Evolutionary conservation across 2,113 vertebrate genomes (phyloP).

Genomic region (Notiomystis cincta): DNA sequence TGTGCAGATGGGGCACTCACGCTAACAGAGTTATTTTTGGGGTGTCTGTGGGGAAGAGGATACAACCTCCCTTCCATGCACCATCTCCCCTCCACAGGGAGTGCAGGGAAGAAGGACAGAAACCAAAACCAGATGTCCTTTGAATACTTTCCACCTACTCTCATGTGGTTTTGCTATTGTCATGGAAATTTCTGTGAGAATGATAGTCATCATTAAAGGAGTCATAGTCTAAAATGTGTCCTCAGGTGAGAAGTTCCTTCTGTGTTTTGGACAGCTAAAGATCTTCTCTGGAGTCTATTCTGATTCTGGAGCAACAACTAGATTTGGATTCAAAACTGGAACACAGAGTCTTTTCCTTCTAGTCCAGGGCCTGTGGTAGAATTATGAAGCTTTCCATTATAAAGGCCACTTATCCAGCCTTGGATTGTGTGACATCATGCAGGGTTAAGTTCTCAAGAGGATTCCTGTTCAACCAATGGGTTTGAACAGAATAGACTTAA

Average conservation of each 20-base stretch:
- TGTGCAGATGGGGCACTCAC: neutral
- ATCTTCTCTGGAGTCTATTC: neutral
- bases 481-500: neutral
- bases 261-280: neutral
- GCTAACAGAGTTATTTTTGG: slow-evolving; percentile 9
- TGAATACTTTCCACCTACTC: slow-evolving; percentile 22
- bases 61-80: neutral
- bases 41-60: neutral
- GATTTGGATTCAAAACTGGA: neutral
- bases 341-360: neutral
- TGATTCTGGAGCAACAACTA: neutral
- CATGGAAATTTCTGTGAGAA: neutral
- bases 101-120: neutral
- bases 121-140: slow-evolving; percentile 28
- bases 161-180: neutral
- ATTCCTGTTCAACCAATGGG: neutral
- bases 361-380: neutral
- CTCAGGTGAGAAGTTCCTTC: neutral
- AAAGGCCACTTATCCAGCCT: neutral
- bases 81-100: neutral
- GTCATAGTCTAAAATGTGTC: neutral
- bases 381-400: neutral
- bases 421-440: neutral
- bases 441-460: neutral
- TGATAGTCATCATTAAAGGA: neutral